Evolutionary conservation across 2,888 invertebrate species (phyloP).

Genomic region (Phyllotreta cruciferae): DNA sequence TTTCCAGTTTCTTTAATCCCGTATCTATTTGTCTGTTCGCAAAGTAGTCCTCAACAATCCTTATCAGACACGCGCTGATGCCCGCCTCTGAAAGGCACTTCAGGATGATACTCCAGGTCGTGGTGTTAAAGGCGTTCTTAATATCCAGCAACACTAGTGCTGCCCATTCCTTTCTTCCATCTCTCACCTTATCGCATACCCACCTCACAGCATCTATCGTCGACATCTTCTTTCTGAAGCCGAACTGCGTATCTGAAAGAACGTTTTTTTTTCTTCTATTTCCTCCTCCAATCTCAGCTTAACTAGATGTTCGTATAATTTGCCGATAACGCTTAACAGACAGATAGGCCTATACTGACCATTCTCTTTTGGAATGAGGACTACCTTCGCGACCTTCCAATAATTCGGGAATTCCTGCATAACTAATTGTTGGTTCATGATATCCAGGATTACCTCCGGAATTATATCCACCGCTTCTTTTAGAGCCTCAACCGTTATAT

Average conservation of each 20-base stretch:
- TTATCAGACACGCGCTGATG: background rate
- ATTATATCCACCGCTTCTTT: background rate
- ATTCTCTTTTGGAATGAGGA: conserved; percentile 11
- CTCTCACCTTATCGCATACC: background rate
- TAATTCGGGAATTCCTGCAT: background rate
- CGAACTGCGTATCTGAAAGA: conserved; percentile 25
- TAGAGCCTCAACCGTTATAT: background rate
- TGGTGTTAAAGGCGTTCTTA: conserved; percentile 21
- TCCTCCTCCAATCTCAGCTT: conserved; percentile 16
- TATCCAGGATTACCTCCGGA: background rate
- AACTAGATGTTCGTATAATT: conserved; percentile 26
- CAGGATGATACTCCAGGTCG: background rate
- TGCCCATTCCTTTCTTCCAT: background rate
- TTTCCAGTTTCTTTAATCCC: no score
- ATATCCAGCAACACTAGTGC: conserved; percentile 7
- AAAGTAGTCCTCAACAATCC: background rate
- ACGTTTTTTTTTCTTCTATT: conserved; percentile 9
- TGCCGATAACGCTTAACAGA: conserved; percentile 9
- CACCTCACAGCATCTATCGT: conserved; percentile 13
- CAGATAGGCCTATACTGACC: conserved; percentile 10
- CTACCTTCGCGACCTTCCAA: conserved; percentile 2
- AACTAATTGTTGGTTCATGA: background rate
- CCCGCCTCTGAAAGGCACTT: background rate
- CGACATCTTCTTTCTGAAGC: conserved; percentile 16
- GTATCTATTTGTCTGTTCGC: background rate